These are phyloP conservation scores for cattle (Bos taurus) DNA, from an alignment of 2,113 vertebrate species.

Conservation along the genomic window DNA sequence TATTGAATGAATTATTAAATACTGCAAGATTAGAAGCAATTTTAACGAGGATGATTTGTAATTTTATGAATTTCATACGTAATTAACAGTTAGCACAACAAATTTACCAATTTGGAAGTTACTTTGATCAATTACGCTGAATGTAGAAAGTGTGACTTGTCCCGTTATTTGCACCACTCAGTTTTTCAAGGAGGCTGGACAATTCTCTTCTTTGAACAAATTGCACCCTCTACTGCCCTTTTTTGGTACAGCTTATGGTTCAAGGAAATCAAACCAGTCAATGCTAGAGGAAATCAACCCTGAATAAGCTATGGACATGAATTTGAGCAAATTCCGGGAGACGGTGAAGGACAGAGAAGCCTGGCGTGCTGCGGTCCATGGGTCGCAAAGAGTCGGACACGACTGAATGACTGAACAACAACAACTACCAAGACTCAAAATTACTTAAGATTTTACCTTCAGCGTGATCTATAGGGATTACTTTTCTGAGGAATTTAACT, in stretches of 20 bases:
- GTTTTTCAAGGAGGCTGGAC: not conserved
- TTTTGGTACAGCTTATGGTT: not conserved
- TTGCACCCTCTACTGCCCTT: not conserved
- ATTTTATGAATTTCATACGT: conserved; percentile 29
- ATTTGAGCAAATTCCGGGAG: not conserved
- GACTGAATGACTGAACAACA: not conserved
- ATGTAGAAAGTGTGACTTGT: not conserved
- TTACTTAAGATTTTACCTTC: not conserved
- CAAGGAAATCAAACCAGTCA: not conserved
- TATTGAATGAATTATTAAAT: not conserved
- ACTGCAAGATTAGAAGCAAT: not conserved
- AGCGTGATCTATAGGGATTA: not conserved
- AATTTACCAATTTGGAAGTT: not conserved
- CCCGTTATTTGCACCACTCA: not conserved
- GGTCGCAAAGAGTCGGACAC: not conserved
- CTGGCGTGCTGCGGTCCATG: not conserved
- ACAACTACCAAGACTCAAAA: not conserved
- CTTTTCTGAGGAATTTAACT: not conserved
- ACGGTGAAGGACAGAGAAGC: not conserved
- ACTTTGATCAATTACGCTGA: not conserved
- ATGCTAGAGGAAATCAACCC: not conserved
- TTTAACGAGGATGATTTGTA: not conserved
- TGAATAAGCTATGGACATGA: not conserved
- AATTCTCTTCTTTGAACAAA: not conserved
- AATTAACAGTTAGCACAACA: not conserved